These are phyloP conservation scores for Colletes collaris DNA, from an alignment of 2,888 invertebrate species.

Conservation along the genomic window DNA sequence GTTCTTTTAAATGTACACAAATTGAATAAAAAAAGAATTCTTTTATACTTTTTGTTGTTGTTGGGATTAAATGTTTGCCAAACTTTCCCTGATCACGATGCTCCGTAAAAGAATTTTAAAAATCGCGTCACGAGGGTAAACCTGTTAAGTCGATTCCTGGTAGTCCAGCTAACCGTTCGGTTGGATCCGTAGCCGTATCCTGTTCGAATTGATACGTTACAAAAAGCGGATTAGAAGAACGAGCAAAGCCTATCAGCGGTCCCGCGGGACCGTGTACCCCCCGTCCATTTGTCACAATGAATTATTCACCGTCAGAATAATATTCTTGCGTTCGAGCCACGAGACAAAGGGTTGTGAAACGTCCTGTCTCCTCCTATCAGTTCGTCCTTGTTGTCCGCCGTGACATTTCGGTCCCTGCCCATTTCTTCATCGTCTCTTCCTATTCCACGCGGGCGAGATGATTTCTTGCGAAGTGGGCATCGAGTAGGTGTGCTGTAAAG, in stretches of 20 bases:
- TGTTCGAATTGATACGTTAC: constrained; percentile 19
- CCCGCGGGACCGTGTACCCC: background rate
- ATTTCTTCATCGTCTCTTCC: constrained; percentile 39
- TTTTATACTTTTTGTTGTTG: no score
- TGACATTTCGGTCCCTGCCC: constrained; percentile 1
- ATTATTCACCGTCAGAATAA: constrained; percentile 37
- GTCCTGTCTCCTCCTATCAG: constrained; percentile 24
- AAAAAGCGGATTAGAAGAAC: constrained; percentile 30
- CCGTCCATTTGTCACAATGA: constrained; percentile 42
- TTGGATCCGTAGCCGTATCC: background rate
- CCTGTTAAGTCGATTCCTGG: background rate
- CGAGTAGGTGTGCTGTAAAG: constrained; percentile 18
- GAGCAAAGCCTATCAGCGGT: background rate
- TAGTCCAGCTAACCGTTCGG: no score
- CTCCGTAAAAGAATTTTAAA: no score
- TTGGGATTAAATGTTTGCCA: no score
- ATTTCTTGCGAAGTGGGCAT: constrained; percentile 27
- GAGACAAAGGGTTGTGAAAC: constrained; percentile 49
- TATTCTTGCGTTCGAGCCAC: constrained; percentile 19
- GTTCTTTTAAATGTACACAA: no score
- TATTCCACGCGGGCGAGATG: constrained; percentile 46
- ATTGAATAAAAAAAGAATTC: no score
- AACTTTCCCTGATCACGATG: no score
- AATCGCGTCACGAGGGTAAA: background rate
- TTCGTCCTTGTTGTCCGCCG: constrained; percentile 19